These are phyloP conservation scores for Temnothorax ravouxi DNA, from an alignment of 2,888 invertebrate genomes.

Conservation along the genomic window DNA sequence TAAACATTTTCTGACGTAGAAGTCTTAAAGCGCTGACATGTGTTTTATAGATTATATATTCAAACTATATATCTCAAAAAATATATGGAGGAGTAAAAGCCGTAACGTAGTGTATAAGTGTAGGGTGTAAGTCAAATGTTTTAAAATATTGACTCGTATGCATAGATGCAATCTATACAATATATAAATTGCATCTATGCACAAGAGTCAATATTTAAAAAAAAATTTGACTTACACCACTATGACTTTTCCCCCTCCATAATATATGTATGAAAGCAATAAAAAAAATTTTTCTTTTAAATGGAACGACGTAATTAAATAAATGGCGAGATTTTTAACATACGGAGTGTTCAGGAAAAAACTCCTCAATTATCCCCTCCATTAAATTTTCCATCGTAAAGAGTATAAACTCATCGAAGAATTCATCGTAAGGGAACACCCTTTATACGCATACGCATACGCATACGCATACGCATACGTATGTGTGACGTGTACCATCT, in stretches of 20 bases:
- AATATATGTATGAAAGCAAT: neutral
- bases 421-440: conserved; percentile 27
- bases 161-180: too few relatives aligned
- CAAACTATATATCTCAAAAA: neutral
- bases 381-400: neutral
- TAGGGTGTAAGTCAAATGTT: too few relatives aligned
- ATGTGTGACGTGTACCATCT: conserved; percentile 11
- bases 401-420: neutral
- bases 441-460: conserved; percentile 24
- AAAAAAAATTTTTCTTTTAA: neutral
- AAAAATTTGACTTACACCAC: too few relatives aligned
- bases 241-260: too few relatives aligned
- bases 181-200: too few relatives aligned
- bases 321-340: neutral
- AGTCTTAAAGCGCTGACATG: neutral
- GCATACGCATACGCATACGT: neutral
- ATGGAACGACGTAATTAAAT: neutral
- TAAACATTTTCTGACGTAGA: neutral
- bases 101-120: too few relatives aligned
- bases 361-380: neutral
- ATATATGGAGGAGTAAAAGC: too few relatives aligned
- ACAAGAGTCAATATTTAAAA: too few relatives aligned
- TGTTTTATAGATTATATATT: neutral
- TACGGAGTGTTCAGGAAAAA: neutral
- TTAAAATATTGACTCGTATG: too few relatives aligned